Evolutionary conservation across 2,797 vertebrate genomes (phyloP).

Genomic region (Triplophysa yarkandensis): DNA sequence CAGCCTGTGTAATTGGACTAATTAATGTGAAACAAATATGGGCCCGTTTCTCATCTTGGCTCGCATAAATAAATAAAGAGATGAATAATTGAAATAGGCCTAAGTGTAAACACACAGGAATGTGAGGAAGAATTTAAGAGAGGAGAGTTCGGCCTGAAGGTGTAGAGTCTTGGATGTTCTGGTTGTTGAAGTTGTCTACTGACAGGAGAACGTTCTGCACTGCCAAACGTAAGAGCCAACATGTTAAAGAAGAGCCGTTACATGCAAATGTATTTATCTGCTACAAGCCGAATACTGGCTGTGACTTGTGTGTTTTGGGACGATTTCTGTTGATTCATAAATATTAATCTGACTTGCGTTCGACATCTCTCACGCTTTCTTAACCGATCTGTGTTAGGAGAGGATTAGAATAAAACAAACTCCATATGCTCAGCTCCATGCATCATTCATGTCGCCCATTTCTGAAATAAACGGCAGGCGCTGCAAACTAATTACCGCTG

Average conservation of each 20-base stretch:
- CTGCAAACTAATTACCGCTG: constrained; percentile 41
- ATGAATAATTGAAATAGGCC: constrained; percentile 53
- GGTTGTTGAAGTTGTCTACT: constrained; percentile 6
- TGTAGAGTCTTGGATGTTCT: constrained; percentile 20
- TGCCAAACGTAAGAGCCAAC: not conserved
- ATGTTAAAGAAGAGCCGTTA: constrained; percentile 1
- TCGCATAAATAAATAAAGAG: constrained; percentile 55
- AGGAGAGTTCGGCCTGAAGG: constrained; percentile 27
- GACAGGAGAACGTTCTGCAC: not conserved
- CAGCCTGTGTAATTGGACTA: constrained; percentile 47
- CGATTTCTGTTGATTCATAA: constrained; percentile 39
- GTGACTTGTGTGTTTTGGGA: not conserved
- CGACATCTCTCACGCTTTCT: constrained; percentile 23
- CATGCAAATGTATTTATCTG: constrained; percentile 12
- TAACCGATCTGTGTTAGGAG: constrained; percentile 40
- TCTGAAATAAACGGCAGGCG: constrained; percentile 41
- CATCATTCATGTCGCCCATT: constrained; percentile 35
- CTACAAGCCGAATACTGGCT: not conserved
- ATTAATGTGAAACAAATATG: constrained; percentile 47
- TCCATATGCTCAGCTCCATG: constrained; percentile 37
- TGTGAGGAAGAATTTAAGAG: constrained; percentile 36
- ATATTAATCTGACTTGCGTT: constrained; percentile 35
- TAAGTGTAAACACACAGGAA: constrained; percentile 49
- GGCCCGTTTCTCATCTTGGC: constrained; percentile 37
- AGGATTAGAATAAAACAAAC: constrained; percentile 43